Percentiles rank a stretch among this genome's conserved stretches.
Evolutionary conservation across 1,140 invertebrate genomes (phyloP).

Genomic region (Tetramorium parvispinum): DNA sequence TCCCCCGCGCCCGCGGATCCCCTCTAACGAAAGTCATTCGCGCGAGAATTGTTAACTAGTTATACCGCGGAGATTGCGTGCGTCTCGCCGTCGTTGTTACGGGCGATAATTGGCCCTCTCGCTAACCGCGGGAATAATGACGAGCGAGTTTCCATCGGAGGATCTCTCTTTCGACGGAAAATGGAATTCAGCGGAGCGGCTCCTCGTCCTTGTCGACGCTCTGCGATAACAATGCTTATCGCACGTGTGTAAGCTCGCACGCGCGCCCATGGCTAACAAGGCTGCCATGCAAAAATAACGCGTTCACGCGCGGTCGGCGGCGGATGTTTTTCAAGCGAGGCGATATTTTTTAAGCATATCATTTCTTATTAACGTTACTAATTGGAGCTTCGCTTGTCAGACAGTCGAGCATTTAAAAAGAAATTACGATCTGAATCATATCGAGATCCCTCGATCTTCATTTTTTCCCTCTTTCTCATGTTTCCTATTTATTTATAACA

Average conservation of each 20-base stretch:
- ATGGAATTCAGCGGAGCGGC: conserved; percentile 20
- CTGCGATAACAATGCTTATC: not conserved
- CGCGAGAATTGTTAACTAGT: conserved; percentile 29
- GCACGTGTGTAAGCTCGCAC: too few species aligned
- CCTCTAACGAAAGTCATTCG: conserved; percentile 15
- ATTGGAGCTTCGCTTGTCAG: not conserved
- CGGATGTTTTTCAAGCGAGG: conserved; percentile 24
- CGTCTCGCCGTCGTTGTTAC: conserved; percentile 8
- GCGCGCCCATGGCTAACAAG: not conserved
- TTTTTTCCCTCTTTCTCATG: not conserved
- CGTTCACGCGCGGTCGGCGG: not conserved
- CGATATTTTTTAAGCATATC: conserved; percentile 45
- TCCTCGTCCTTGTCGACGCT: conserved; percentile 18
- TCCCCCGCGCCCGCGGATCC: not conserved
- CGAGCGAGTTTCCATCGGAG: conserved; percentile 15
- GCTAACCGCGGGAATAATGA: conserved; percentile 20
- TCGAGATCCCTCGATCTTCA: not conserved
- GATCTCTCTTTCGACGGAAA: conserved; percentile 32
- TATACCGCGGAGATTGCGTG: conserved; percentile 22
- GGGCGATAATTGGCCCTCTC: conserved; percentile 30
- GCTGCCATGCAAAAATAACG: conserved; percentile 9
- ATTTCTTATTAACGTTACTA: conserved; percentile 41
- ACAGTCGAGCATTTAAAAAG: not conserved
- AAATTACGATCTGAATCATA: not conserved
- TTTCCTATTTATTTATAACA: not conserved